These are phyloP conservation scores for Eulemur rufifrons DNA, from an alignment of 2,113 vertebrate species.

Conservation along the genomic window DNA sequence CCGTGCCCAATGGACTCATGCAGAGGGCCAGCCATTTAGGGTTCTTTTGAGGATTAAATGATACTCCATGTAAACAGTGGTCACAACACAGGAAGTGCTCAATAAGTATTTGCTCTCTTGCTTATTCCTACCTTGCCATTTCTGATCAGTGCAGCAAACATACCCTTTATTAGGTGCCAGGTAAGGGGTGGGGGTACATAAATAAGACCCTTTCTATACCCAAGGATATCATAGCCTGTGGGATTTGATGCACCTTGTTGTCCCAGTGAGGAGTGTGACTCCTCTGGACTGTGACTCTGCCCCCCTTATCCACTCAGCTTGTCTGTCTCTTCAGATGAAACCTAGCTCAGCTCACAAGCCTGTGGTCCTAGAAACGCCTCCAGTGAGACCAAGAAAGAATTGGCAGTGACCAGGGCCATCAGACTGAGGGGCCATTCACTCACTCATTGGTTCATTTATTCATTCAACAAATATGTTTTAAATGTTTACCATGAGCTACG, in stretches of 20 bases:
- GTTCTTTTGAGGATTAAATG: background rate
- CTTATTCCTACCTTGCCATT: background rate
- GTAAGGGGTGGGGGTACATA: background rate
- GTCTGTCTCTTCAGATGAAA: background rate
- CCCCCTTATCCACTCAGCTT: background rate
- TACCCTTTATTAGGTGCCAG: background rate
- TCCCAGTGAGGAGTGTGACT: background rate
- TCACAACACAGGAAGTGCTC: background rate
- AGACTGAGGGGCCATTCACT: background rate
- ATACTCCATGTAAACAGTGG: background rate
- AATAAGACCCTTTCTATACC: background rate
- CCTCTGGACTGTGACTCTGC: background rate
- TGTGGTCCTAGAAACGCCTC: background rate
- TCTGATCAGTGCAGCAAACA: background rate
- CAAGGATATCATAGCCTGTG: background rate
- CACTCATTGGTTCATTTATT: constrained; percentile 1
- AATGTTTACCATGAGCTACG: background rate
- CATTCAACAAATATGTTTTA: background rate
- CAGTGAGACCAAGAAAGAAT: background rate
- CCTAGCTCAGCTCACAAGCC: background rate
- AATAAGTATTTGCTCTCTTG: background rate
- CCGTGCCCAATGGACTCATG: background rate
- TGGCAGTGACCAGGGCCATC: background rate
- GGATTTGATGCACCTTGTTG: background rate
- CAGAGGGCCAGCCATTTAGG: background rate